Base-by-base conservation (phyloP, 2,888 invertebrate genomes). In the Agonum fuliginosum region DNA sequence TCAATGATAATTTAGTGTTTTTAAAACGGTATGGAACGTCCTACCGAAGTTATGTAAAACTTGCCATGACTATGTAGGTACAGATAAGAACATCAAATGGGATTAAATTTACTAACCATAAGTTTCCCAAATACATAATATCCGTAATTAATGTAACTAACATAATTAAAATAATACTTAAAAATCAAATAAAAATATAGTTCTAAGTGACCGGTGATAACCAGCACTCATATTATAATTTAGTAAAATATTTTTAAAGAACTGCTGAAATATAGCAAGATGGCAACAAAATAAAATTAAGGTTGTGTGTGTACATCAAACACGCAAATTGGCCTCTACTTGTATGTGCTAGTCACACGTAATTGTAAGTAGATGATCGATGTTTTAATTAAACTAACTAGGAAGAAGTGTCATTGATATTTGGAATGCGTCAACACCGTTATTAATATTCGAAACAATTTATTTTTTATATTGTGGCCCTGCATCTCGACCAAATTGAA, bases 301-400 rank as follows among this genome's bases (percentile, higher is more conserved):
- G 12, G 22, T 19, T 67, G 41, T 67, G 41, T 14, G 4, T 62
- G 30, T 34, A 4, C 20, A 22, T 22, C 20, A 37, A 12, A 22
- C 70, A 70, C 43, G 27, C 48, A 46, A 24, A 46, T 70, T 70
- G 46, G 48, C 27, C 22, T 46, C 27, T 48, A 70, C 46, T 17
- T 70, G 22, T 72, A 34, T 51, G 73, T 74, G 48, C 74, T 74
- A 74, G 74, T 74, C 74, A 74, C 74, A 65, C 46, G 46, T 74
- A 74, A 73, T 73, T 73, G 73, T 73, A 73, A 73, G 41, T 73
- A 73, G 58, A 65, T 74, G 73, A 74, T 74, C 30, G 48, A 74
- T 74, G 74, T 74, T 74, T 73, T 58, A 71, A 48, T 34, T 46
- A 22, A 67, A 65, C 41, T 67, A 41, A 70, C 17, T 70, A 70